A percentile compares a stretch with the other conserved stretches of the same genome.
phyloP scores from a whole-genome alignment of 2,888 invertebrate species.

The Mycalesis mineus region DNA sequence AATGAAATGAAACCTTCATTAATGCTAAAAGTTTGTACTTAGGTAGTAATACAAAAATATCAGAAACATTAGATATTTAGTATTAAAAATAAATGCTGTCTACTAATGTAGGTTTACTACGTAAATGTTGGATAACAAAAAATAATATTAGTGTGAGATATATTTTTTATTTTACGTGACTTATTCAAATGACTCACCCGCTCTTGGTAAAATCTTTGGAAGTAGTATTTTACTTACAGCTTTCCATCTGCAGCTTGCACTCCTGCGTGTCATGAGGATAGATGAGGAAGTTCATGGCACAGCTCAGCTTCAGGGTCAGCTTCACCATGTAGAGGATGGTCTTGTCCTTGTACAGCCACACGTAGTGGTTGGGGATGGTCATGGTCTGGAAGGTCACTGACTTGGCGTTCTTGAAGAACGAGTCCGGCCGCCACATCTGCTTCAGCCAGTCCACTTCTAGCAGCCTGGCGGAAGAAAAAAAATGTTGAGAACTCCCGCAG shows the following conservation, averaged over 20 bases:
- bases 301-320: slow-evolving; percentile 91
- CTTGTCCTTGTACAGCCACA: slow-evolving; percentile 88
- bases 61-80: too few relatives aligned
- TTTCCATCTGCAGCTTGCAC: slow-evolving; percentile 96
- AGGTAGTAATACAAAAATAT: too few relatives aligned
- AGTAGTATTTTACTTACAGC: slow-evolving; percentile 92
- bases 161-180: too few relatives aligned
- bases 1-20: too few relatives aligned
- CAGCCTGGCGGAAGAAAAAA: slow-evolving; percentile 65
- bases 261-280: slow-evolving; percentile 97
- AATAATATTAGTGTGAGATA: too few relatives aligned
- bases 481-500: too few relatives aligned
- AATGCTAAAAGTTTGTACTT: too few relatives aligned
- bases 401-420: slow-evolving; percentile 96
- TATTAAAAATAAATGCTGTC: too few relatives aligned
- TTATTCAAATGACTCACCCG: too few relatives aligned
- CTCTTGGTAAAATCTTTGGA: too few relatives aligned
- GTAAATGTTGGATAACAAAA: too few relatives aligned
- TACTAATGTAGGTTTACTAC: too few relatives aligned
- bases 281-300: slow-evolving; percentile 96
- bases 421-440: slow-evolving; percentile 96
- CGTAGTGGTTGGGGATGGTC: slow-evolving; percentile 96
- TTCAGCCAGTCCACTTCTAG: slow-evolving; percentile 94
- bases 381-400: slow-evolving; percentile 95
- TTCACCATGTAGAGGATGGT: slow-evolving; percentile 84